Evolutionary conservation across 1,140 invertebrate species (phyloP).

Genomic region (Schlechtendalia chinensis): DNA sequence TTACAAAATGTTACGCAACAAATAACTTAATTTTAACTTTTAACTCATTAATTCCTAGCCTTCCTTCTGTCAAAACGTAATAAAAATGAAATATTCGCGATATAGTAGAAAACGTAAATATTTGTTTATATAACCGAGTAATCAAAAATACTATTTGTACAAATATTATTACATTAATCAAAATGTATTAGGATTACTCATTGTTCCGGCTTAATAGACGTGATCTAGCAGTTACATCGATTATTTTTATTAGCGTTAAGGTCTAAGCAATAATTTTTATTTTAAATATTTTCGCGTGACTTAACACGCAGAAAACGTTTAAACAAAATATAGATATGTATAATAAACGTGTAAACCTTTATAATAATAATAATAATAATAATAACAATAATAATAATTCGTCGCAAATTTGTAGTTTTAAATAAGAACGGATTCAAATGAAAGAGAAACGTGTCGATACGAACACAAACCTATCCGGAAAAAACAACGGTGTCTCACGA

Average conservation of each 20-base stretch:
- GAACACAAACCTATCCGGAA: not conserved
- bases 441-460: not conserved
- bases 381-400: too few species aligned
- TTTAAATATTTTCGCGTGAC: too few species aligned
- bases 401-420: not conserved
- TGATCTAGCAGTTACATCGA: conserved; percentile 3
- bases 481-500: not conserved
- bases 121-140: not conserved
- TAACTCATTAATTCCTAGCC: too few species aligned
- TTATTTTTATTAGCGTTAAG: not conserved
- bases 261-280: not conserved
- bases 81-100: not conserved
- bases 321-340: not conserved
- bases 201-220: conserved; percentile 17
- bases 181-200: conserved; percentile 12
- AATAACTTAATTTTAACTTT: not conserved
- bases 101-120: not conserved
- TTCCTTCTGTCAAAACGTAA: not conserved
- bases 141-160: not conserved
- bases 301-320: not conserved
- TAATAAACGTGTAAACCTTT: not conserved
- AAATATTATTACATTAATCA: conserved; percentile 1
- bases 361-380: too few species aligned
- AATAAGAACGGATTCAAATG: not conserved
- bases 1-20: too few species aligned